phyloP scores from a whole-genome alignment of 1,140 invertebrate genomes.

The Formica exsecta region DNA sequence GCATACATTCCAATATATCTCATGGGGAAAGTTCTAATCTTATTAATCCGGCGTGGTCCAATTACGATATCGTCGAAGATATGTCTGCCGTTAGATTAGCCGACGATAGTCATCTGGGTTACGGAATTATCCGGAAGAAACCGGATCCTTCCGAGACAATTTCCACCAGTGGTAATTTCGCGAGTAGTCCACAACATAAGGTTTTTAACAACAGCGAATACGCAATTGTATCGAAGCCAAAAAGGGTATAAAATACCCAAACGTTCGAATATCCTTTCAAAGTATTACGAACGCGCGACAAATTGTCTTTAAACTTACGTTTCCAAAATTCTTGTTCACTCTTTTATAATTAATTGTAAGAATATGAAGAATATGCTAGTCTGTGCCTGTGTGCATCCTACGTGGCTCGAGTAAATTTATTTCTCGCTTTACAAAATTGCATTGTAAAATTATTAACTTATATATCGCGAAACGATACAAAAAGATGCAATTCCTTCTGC shows the following conservation, averaged over 20 bases:
- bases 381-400: not conserved
- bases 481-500: not conserved
- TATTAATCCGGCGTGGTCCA: constrained; percentile 86
- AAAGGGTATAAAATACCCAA: constrained; percentile 89
- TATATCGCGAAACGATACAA: constrained; percentile 5
- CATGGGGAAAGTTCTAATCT: constrained; percentile 82
- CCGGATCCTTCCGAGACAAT: constrained; percentile 84
- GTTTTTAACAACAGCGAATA: constrained; percentile 92
- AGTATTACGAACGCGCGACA: constrained; percentile 10
- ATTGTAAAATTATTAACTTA: not conserved
- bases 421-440: constrained; percentile 40
- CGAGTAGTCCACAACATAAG: constrained; percentile 88
- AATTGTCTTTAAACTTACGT: constrained; percentile 31
- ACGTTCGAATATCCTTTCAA: constrained; percentile 20
- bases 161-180: constrained; percentile 81
- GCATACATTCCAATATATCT: constrained; percentile 70
- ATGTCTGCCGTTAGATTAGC: constrained; percentile 90
- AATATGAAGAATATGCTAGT: constrained; percentile 66
- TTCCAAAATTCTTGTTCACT: constrained; percentile 53
- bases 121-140: constrained; percentile 91
- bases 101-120: constrained; percentile 92
- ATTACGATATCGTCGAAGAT: constrained; percentile 90
- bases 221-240: constrained; percentile 93
- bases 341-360: constrained; percentile 44
- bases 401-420: constrained; percentile 55